Base-by-base conservation (phyloP, 2,113 vertebrate genomes). In the Arothron firmamentum region DNA sequence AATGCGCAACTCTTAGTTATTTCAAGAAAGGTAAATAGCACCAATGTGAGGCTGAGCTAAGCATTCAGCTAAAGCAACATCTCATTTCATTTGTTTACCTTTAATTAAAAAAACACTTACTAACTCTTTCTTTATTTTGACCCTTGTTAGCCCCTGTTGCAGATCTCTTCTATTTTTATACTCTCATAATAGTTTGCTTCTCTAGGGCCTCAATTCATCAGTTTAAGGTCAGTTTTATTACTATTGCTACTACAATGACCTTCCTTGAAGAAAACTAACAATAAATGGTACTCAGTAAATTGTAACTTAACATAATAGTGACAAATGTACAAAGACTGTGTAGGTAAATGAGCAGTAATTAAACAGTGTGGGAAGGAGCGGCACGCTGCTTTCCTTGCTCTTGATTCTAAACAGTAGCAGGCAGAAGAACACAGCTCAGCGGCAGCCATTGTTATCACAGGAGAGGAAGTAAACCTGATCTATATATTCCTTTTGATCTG, bases 401-500 rank as follows among this genome's bases (percentile, higher is more conserved):
- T 16, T 0, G 12, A 69, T 55, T 31, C 19, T 57, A 69, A 59
- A 54, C 56, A 41, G 23, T 25, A 17, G 23, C 53, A 55, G 0
- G 41, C 50, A 45, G 55, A 59, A 52, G 65, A 53, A 67, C 49
- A 62, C 23, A 43, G 68, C 54, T 51, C 1, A 9, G 51, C 21
- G 15, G 31, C 42, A 58, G 63, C 18, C 57, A 43, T 59, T 11
- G 2, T 43, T 43, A 13, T 43, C 14, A 43, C 10, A 43, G 2
- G 41, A 43, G 38, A 63, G 43, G 52, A 62, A n/a, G 55, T 48
- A 56, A 74, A 76, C 28, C 48, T 59, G 41, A 62, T 74, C 17
- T 70, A 52, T 55, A 41, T 17, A 18, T 67, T 64, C 20, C 4
- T 38, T 67, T 54, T 72, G 60, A 76, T 78, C 52, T 60, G 8